A percentile compares a stretch with the other conserved stretches of the same genome.
These are phyloP conservation scores for Podarcis raffonei DNA, from an alignment of 2,113 vertebrate genomes.

Conservation along the genomic window DNA sequence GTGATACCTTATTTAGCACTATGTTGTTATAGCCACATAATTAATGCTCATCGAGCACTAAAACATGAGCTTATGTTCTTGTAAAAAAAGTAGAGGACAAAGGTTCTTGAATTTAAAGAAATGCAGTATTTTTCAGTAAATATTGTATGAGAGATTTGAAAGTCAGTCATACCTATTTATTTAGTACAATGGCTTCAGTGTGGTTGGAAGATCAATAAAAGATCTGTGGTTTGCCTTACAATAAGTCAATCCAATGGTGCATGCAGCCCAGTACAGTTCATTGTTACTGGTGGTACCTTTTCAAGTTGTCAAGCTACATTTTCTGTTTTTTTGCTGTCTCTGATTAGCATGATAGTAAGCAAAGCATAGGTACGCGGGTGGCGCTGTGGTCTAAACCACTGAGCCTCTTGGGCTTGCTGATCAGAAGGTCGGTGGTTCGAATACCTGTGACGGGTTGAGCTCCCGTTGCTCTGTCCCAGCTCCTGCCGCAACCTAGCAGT, in stretches of 20 bases:
- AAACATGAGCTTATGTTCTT: slow-evolving; percentile 49
- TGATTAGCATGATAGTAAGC: neutral
- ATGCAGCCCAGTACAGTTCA: neutral
- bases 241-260: neutral
- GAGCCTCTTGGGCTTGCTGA: too few species aligned
- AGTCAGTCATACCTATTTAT: neutral
- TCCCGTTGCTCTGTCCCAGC: too few species aligned
- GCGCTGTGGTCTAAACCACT: too few species aligned
- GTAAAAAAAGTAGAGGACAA: slow-evolving; percentile 19
- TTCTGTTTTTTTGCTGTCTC: neutral
- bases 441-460: too few species aligned
- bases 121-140: slow-evolving; percentile 52
- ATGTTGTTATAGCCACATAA: slow-evolving; percentile 56
- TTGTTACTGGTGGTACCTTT: neutral
- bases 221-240: neutral
- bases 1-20: slow-evolving; percentile 30
- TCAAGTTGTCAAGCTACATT: neutral
- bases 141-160: slow-evolving; percentile 3
- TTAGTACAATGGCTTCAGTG: neutral
- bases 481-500: too few species aligned
- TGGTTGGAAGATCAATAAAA: neutral
- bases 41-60: slow-evolving; percentile 30
- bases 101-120: too few species aligned
- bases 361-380: too few species aligned
- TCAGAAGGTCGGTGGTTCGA: too few species aligned